These are phyloP conservation scores for Drosophila siamana DNA, from an alignment of 2,888 invertebrate genomes.

Conservation along the genomic window DNA sequence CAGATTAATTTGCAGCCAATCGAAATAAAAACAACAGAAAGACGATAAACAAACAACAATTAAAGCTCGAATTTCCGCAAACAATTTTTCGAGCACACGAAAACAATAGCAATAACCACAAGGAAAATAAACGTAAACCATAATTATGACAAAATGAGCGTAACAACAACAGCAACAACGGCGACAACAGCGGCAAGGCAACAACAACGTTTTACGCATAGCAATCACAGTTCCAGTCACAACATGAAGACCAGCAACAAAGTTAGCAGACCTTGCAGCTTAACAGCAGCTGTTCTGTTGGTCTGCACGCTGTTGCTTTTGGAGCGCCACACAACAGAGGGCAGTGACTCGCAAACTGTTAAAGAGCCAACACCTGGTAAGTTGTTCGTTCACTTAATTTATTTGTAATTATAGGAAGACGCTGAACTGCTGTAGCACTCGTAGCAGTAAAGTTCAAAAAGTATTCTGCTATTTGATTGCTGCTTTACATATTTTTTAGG, in stretches of 20 bases:
- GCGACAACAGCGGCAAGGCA: constrained; percentile 24
- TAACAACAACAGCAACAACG: constrained; percentile 32
- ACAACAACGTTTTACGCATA: constrained; percentile 24
- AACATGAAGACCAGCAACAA: constrained; percentile 24
- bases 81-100: constrained; percentile 27
- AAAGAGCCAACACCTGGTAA: constrained; percentile 33
- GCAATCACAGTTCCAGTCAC: constrained; percentile 11
- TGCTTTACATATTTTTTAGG: no score
- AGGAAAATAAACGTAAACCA: constrained; percentile 57
- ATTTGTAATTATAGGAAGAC: background rate
- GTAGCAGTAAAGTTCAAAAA: no score
- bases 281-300: constrained; percentile 50
- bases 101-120: constrained; percentile 45
- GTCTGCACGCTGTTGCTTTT: constrained; percentile 33
- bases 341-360: constrained; percentile 26
- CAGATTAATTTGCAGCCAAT: constrained; percentile 51
- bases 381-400: constrained; percentile 5
- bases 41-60: constrained; percentile 19
- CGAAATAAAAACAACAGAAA: constrained; percentile 18
- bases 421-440: no score
- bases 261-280: constrained; percentile 7
- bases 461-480: no score
- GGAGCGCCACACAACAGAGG: background rate
- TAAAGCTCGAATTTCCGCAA: constrained; percentile 19
- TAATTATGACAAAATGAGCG: constrained; percentile 74